Conservation (phyloP, 2,797 vertebrate species). For the Picus viridis region DNA sequence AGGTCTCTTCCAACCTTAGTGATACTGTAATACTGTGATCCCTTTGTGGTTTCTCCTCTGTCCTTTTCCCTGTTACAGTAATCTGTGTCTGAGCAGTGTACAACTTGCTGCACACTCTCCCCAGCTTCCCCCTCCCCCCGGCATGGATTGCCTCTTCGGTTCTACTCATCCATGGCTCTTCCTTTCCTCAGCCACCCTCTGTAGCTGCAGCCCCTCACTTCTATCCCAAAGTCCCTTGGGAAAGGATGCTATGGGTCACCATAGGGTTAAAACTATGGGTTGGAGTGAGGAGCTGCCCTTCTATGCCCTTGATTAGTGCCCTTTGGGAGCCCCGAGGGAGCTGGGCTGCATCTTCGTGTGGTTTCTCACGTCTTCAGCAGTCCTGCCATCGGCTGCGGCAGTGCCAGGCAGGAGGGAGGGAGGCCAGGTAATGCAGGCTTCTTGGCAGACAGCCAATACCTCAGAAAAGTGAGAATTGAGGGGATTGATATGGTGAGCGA, state of each 20-base stretch:
- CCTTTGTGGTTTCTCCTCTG: not conserved
- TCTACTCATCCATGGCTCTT: not conserved
- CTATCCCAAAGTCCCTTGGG: not conserved
- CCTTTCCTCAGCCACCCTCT: not conserved
- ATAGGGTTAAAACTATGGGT: not conserved
- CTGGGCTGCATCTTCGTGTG: conserved; percentile 2
- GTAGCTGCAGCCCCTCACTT: not conserved
- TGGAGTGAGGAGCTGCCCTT: not conserved
- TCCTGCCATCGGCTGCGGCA: not conserved
- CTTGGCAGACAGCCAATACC: not conserved
- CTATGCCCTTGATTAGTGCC: not conserved
- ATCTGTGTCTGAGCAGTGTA: not conserved
- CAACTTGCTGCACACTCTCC: accelerated
- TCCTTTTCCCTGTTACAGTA: not conserved
- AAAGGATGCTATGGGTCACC: not conserved
- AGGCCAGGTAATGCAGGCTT: not conserved
- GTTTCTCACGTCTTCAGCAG: conserved; percentile 37
- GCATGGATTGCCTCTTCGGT: not conserved
- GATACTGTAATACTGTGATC: no score
- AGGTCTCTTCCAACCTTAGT: no score
- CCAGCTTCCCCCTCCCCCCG: no score
- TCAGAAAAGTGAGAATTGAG: not conserved
- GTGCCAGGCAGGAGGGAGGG: not conserved
- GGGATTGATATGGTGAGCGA: not conserved
- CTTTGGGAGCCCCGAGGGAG: not conserved